Evolutionary conservation across 2,797 vertebrate species (phyloP), one percentile per base, ranked within the genome.

Genomic region (Rhinoraja longicauda): DNA sequence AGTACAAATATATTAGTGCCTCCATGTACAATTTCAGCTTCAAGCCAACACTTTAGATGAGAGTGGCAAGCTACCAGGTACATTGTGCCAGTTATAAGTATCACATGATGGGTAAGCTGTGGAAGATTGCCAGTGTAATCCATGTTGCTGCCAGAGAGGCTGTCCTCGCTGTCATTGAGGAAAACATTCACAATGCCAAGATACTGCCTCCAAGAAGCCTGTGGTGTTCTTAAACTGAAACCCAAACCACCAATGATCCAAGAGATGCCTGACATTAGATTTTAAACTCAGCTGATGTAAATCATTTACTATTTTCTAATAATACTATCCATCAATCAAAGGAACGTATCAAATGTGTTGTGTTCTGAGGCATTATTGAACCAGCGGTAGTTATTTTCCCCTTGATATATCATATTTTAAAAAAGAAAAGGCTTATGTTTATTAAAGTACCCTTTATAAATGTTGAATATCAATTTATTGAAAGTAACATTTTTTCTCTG

Each of bases 51-150:
- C 84, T 88, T 88, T 21, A 88, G 84, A 88, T 88, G 59, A 67
- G 84, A 88, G 59, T 88, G 84, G 84, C 84, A 88, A 88, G 84
- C 62, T 88, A 88, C 84, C 84, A 88, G 84, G 84, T 88, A 67
- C 59, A 88, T 36, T 88, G 84, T 88, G 84, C 84, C 84, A 88
- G 84, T 67, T 88, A 67, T 67, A 67, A 67, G 62, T 88, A 88
- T 88, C 84, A 88, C 84, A 88, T 88, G 59, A 88, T 67, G 59
- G 7, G n/a, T 88, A 36, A 88, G n/a, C 84, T 67, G 59, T 88
- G 84, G 84, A 88, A 88, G 15, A 67, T 67, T 36, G 84, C 84
- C 84, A 88, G 21, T 64, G n/a, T 32, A 88, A 88, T 62, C 84
- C 62, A 67, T 67, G 15, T 62, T 64, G 84, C 70, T 92, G 67